These are phyloP conservation scores for Gymnothorax javanicus DNA, from an alignment of 2,797 vertebrate species.

Conservation along the genomic window DNA sequence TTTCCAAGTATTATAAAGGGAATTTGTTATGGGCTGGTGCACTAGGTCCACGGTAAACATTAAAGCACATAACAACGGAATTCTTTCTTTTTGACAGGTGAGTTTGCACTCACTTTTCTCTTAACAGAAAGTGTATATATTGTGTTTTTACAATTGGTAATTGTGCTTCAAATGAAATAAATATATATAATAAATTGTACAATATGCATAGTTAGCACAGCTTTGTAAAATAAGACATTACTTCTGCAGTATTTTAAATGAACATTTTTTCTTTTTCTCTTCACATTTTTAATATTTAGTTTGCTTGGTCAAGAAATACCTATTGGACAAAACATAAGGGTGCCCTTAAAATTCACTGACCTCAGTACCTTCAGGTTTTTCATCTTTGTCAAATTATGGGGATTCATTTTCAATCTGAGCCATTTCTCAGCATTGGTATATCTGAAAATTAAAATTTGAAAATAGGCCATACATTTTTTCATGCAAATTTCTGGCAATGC, in stretches of 20 bases:
- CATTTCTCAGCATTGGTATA: neutral
- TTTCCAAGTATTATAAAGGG: slow-evolving; percentile 1
- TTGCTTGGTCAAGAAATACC: neutral
- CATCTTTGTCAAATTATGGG: slow-evolving; percentile 2
- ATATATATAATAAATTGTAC: neutral
- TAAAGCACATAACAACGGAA: neutral
- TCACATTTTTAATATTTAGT: slow-evolving; percentile 7
- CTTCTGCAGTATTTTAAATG: neutral
- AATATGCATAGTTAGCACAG: neutral
- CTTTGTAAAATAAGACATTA: neutral
- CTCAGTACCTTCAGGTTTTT: neutral
- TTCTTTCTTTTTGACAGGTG: neutral
- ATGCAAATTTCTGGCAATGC: neutral
- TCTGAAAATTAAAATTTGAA: neutral
- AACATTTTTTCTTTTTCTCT: neutral
- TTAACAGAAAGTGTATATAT: slow-evolving; percentile 2
- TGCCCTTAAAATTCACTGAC: slow-evolving; percentile 12
- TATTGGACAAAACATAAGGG: neutral
- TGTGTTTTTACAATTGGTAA: slow-evolving; percentile 18
- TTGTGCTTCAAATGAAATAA: neutral
- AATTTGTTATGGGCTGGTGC: neutral
- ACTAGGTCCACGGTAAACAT: neutral
- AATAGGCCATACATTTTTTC: slow-evolving; percentile 5
- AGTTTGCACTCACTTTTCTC: neutral
- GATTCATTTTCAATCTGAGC: neutral